Evolutionary conservation across 2,888 invertebrate species (phyloP).

Genomic region (Oasisia sp.): DNA sequence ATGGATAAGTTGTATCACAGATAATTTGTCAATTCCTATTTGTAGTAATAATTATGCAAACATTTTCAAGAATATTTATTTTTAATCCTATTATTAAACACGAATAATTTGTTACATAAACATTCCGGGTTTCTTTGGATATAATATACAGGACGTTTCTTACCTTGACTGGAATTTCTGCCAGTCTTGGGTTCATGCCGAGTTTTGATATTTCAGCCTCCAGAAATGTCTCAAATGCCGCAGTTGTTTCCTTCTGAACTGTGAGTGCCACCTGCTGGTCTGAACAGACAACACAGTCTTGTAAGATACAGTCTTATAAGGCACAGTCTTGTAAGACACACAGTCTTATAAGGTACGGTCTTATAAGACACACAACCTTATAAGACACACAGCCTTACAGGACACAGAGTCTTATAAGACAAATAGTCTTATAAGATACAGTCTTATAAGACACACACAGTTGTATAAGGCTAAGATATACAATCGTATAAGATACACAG

Average conservation of each 20-base stretch:
- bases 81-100: not conserved
- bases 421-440: no score
- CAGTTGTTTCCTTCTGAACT: slow-evolving; percentile 85
- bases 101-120: not conserved
- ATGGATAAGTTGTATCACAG: not conserved
- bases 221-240: slow-evolving; percentile 87
- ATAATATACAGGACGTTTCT: not conserved
- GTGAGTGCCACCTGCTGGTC: slow-evolving; percentile 94
- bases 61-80: no score
- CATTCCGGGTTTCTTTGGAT: not conserved
- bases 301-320: no score
- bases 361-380: no score
- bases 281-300: slow-evolving; percentile 60
- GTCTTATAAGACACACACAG: no score
- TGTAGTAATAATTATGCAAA: no score
- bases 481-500: no score
- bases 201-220: slow-evolving; percentile 77
- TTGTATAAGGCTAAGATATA: no score
- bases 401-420: no score
- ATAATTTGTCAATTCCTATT: not conserved
- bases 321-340: no score
- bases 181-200: slow-evolving; percentile 84
- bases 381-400: no score
- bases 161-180: slow-evolving; percentile 67
- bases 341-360: no score